Evolutionary conservation across 2,113 vertebrate species (phyloP).

Genomic region (Lepidothrix coronata): DNA sequence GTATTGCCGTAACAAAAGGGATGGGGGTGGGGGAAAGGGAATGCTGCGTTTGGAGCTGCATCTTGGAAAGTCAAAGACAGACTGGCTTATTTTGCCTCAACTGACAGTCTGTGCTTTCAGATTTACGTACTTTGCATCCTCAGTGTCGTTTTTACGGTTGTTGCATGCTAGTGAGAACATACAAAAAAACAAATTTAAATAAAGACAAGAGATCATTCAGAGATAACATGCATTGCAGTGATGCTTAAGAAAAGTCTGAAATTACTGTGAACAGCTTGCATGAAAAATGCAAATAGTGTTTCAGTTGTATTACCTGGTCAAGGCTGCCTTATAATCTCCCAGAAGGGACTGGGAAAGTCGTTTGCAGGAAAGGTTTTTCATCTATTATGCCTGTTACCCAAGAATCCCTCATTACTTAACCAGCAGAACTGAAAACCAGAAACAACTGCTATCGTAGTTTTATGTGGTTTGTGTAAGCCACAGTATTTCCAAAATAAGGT

Average conservation of each 20-base stretch:
- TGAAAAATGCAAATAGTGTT: not conserved
- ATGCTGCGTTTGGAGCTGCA: not conserved
- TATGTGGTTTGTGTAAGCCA: not conserved
- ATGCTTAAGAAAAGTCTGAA: not conserved
- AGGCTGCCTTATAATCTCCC: not conserved
- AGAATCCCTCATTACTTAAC: not conserved
- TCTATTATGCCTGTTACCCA: not conserved
- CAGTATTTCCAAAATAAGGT: not conserved
- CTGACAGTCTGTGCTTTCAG: not conserved
- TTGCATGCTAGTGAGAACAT: not conserved
- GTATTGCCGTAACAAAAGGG: conserved; percentile 45
- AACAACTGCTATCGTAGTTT: not conserved
- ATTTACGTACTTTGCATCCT: not conserved
- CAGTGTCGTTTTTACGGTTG: not conserved
- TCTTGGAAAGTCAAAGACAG: not conserved
- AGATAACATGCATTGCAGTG: not conserved
- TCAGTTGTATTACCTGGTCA: not conserved
- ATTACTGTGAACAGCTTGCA: not conserved
- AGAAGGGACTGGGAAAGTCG: not conserved
- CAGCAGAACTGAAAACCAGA: not conserved
- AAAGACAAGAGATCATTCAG: not conserved
- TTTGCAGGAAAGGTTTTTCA: not conserved
- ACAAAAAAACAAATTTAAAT: not conserved
- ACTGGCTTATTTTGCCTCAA: not conserved
- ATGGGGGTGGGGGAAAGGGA: not conserved